Percentiles rank a stretch among this genome's conserved stretches.
Conservation (phyloP, 2,888 invertebrate genomes). For the Sarcophaga rosellei region DNA sequence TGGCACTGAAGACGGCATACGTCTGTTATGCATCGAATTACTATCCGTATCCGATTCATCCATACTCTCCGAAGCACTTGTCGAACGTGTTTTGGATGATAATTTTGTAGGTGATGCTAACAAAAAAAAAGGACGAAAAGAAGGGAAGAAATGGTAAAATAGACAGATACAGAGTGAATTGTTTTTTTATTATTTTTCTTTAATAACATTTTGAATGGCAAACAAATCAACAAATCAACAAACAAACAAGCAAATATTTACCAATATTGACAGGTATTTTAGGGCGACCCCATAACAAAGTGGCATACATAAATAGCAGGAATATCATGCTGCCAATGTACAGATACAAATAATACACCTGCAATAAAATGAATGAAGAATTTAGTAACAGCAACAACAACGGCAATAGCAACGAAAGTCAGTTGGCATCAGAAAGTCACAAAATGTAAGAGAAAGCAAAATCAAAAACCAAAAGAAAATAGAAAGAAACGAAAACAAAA, state of each 20-base stretch:
- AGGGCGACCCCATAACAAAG: slow-evolving; percentile 86
- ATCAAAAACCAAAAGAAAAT: not conserved
- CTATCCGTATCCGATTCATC: slow-evolving; percentile 83
- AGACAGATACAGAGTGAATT: not conserved
- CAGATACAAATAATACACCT: slow-evolving; percentile 93
- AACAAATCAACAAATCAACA: not conserved
- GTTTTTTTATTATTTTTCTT: slow-evolving; percentile 1
- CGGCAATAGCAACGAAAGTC: not conserved
- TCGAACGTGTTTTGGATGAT: slow-evolving; percentile 75
- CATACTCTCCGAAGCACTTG: slow-evolving; percentile 83
- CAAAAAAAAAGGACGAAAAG: not conserved
- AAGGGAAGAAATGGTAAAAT: not conserved
- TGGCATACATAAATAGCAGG: slow-evolving; percentile 91
- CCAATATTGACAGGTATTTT: slow-evolving; percentile 83
- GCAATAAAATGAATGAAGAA: slow-evolving; percentile 70
- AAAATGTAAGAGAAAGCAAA: not conserved
- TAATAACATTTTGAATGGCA: not conserved
- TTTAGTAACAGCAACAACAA: not conserved
- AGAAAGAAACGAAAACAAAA: not conserved
- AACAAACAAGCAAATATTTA: slow-evolving; percentile 78
- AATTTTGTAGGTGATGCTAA: slow-evolving; percentile 79
- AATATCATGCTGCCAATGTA: slow-evolving; percentile 94
- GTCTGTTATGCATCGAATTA: slow-evolving; percentile 78
- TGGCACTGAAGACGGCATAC: slow-evolving; percentile 81
- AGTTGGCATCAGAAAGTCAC: not conserved